Percentiles rank a stretch among this genome's conserved stretches.
Conservation (phyloP, 1,140 invertebrate genomes). For the Tetranychus urticae region DNA sequence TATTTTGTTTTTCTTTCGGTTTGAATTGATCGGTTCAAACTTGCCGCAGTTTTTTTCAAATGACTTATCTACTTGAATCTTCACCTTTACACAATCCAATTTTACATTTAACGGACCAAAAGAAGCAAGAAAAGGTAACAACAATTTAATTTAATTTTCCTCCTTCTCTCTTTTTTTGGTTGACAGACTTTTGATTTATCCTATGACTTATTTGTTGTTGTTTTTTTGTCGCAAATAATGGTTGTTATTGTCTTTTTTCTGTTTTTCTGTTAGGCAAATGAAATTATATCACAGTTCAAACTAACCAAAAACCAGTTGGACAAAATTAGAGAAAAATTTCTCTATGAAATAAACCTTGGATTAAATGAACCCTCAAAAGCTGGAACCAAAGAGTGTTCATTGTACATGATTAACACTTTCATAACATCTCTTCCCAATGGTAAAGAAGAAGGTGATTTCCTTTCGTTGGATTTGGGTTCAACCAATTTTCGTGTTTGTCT, state of each 20-base stretch:
- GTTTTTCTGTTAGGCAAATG: not conserved
- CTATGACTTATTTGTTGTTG: not conserved
- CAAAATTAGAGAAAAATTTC: slow-evolving; percentile 20
- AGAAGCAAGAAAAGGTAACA: no score
- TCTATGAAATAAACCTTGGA: slow-evolving; percentile 28
- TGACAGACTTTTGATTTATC: not conserved
- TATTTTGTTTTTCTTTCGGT: no score
- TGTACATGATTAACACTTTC: slow-evolving; percentile 41
- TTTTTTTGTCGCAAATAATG: not conserved
- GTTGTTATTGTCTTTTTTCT: not conserved
- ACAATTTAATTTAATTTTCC: no score
- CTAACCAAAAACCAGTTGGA: not conserved
- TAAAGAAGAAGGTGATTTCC: slow-evolving; percentile 38
- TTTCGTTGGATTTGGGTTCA: slow-evolving; percentile 52
- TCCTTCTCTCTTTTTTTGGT: no score
- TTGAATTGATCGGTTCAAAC: no score
- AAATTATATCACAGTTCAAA: not conserved
- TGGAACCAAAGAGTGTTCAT: slow-evolving; percentile 25
- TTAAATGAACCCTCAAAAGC: slow-evolving; percentile 27
- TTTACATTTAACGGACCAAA: no score
- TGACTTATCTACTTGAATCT: no score
- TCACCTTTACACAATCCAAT: no score
- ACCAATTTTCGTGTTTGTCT: slow-evolving; percentile 53
- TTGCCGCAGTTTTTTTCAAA: no score
- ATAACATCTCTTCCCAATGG: slow-evolving; percentile 34